phyloP scores from a whole-genome alignment of 2,888 invertebrate species.

The Pyrrhia umbra region DNA sequence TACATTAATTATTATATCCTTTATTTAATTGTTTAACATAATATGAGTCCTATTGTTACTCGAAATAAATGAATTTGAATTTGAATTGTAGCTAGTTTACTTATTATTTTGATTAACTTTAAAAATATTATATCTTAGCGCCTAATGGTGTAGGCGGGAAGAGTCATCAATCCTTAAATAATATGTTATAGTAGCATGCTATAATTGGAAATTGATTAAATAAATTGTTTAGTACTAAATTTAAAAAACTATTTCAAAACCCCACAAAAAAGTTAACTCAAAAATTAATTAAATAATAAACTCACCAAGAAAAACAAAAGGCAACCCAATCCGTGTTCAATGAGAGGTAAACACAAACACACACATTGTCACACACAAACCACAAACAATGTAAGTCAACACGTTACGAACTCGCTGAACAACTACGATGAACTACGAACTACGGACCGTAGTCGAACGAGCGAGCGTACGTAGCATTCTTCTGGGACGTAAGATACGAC shows the following conservation, averaged over 20 bases:
- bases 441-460: slow-evolving; percentile 8
- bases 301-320: slow-evolving; percentile 59
- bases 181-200: background rate
- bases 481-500: slow-evolving; percentile 4
- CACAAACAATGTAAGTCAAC: slow-evolving; percentile 54
- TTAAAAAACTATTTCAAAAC: background rate
- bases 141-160: background rate
- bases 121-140: background rate
- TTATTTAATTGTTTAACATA: no score
- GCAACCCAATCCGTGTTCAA: slow-evolving; percentile 59
- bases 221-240: background rate
- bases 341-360: slow-evolving; percentile 52
- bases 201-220: background rate
- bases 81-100: no score
- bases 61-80: no score
- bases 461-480: background rate
- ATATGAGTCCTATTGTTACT: no score
- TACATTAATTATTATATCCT: no score
- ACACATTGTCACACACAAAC: slow-evolving; percentile 64
- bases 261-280: background rate
- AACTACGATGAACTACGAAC: slow-evolving; percentile 23
- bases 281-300: slow-evolving; percentile 8
- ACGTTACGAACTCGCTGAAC: slow-evolving; percentile 22
- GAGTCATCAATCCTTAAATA: background rate
- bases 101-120: background rate